A percentile compares a stretch with the other conserved stretches of the same genome.
phyloP scores from a whole-genome alignment of 1,140 invertebrate species.

The Argopecten irradians region DNA sequence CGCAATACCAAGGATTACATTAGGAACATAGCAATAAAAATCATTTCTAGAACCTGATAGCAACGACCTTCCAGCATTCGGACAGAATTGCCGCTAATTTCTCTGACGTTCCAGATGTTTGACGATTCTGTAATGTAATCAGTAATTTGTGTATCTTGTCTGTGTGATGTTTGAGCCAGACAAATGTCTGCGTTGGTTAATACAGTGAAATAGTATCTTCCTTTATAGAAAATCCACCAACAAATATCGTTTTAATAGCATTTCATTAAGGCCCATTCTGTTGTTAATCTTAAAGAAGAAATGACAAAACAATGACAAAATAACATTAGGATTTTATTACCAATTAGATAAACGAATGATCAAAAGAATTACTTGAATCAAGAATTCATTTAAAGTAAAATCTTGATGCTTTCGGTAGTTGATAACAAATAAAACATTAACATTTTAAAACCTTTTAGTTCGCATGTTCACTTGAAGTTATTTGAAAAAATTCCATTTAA shows the following conservation, averaged over 20 bases:
- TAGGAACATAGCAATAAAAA: neutral
- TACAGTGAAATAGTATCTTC: neutral
- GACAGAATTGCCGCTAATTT: neutral
- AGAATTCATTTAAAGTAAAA: neutral
- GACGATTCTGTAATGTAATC: neutral
- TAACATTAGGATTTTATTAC: no score
- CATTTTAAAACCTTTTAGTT: no score
- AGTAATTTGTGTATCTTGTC: neutral
- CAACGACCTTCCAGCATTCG: neutral
- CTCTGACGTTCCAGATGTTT: slow-evolving; percentile 2
- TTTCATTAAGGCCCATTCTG: neutral
- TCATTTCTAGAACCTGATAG: neutral
- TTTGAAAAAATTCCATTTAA: no score
- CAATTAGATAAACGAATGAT: neutral
- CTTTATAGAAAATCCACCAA: neutral
- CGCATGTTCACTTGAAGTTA: no score
- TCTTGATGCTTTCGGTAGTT: neutral
- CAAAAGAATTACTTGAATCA: neutral
- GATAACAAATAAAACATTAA: neutral
- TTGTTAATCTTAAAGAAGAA: neutral
- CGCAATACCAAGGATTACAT: neutral
- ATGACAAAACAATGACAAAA: neutral
- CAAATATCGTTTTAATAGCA: neutral
- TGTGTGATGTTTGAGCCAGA: neutral
- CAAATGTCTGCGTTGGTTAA: neutral